A percentile compares a stretch with the other conserved stretches of the same genome.
Evolutionary conservation across 2,113 vertebrate genomes (phyloP).

Genomic region (Garra rufa): DNA sequence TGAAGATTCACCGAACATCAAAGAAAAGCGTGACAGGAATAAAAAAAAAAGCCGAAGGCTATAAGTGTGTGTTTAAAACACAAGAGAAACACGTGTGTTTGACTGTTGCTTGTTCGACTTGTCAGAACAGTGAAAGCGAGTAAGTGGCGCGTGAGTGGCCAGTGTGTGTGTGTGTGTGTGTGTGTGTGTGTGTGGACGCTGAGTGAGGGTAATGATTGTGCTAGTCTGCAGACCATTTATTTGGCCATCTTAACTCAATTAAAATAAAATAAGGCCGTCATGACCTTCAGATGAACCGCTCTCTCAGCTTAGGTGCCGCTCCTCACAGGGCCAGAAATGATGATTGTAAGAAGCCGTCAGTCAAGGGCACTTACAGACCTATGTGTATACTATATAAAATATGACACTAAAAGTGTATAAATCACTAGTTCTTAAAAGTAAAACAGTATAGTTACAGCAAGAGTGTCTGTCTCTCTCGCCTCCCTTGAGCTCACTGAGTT

Average conservation of each 20-base stretch:
- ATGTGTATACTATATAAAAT: neutral
- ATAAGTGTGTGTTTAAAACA: conserved; percentile 4
- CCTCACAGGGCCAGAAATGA: conserved; percentile 30
- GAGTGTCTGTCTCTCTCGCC: no score
- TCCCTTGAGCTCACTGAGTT: no score
- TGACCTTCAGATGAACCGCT: conserved; percentile 96
- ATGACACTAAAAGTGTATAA: no score
- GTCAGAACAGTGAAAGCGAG: conserved; percentile 38
- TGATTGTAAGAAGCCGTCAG: neutral
- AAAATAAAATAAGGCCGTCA: conserved; percentile 91
- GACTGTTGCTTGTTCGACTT: conserved; percentile 12
- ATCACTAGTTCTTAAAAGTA: no score
- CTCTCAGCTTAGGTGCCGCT: conserved; percentile 88
- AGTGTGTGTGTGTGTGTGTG: no score
- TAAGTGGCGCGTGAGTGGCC: conserved; percentile 51
- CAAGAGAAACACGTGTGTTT: conserved; percentile 38
- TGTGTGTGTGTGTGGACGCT: conserved; percentile 52
- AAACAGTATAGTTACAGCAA: no score
- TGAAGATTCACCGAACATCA: neutral
- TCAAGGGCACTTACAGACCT: neutral
- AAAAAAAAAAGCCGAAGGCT: neutral
- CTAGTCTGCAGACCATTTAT: conserved; percentile 88
- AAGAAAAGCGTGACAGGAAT: neutral
- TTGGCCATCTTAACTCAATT: conserved; percentile 99
- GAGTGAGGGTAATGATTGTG: conserved; percentile 73